Evolutionary conservation across 2,797 vertebrate species (phyloP).

Genomic region (Potorous gilbertii): DNA sequence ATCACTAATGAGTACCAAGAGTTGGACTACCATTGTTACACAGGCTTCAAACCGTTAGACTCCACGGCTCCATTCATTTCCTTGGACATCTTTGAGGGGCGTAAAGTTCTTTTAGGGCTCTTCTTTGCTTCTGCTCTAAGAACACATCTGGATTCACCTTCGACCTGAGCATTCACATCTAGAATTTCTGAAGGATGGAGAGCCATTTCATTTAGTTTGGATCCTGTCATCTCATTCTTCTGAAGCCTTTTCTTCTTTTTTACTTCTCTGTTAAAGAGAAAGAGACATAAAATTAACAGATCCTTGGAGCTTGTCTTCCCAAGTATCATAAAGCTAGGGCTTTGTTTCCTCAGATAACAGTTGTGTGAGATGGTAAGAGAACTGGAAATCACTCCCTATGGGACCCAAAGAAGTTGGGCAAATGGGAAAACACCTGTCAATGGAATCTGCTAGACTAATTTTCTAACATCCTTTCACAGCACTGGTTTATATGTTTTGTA

Average conservation of each 20-base stretch:
- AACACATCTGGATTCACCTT: constrained; percentile 69
- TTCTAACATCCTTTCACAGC: background rate
- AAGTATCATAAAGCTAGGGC: background rate
- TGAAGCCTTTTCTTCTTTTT: constrained; percentile 86
- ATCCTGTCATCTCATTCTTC: constrained; percentile 73
- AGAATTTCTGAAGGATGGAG: constrained; percentile 73
- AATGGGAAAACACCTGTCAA: background rate
- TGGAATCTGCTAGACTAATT: background rate
- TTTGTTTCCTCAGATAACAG: background rate
- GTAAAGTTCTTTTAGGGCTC: background rate
- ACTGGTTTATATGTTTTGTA: background rate
- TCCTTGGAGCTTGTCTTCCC: constrained; percentile 51
- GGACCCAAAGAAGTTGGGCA: background rate
- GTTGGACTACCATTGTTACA: constrained; percentile 56
- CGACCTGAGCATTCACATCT: constrained; percentile 68
- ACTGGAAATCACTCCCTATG: background rate
- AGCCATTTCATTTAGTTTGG: constrained; percentile 73
- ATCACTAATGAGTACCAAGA: constrained; percentile 44
- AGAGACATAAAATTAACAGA: constrained; percentile 71
- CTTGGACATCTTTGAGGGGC: constrained; percentile 58
- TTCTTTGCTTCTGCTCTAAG: constrained; percentile 78
- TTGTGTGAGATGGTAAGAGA: background rate
- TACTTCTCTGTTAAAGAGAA: constrained; percentile 76
- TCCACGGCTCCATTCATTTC: constrained; percentile 86
- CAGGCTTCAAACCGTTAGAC: constrained; percentile 76